Evolutionary conservation across 2,888 invertebrate species (phyloP).

Genomic region (Cenopis cana): DNA sequence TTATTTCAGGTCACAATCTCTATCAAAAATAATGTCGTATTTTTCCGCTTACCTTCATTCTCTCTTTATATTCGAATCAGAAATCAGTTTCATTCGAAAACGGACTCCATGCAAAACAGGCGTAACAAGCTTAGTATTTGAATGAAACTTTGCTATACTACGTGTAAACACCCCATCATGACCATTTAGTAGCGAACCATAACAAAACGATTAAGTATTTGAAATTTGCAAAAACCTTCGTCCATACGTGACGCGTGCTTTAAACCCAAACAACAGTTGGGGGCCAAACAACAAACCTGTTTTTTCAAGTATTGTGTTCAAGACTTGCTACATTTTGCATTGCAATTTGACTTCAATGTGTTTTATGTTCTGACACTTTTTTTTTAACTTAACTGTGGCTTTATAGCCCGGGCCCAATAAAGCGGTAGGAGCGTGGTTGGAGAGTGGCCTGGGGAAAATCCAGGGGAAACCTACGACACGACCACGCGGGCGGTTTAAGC

Average conservation of each 20-base stretch:
- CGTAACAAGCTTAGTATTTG: neutral
- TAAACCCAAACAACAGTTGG: conserved; percentile 4
- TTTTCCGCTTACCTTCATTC: conserved; percentile 4
- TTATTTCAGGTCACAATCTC: no score
- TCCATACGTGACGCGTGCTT: conserved; percentile 20
- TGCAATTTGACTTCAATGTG: neutral
- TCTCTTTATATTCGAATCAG: conserved; percentile 26
- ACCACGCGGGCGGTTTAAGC: no score
- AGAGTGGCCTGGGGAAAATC: no score
- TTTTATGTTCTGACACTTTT: no score
- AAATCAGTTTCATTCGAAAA: no score
- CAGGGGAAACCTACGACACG: no score
- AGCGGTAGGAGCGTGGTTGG: no score
- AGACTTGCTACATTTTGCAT: neutral
- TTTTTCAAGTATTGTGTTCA: neutral
- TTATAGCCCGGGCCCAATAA: no score
- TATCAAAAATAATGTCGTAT: neutral
- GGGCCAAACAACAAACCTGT: conserved; percentile 14
- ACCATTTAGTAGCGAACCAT: conserved; percentile 4
- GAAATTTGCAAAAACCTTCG: conserved; percentile 34
- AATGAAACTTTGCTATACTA: neutral
- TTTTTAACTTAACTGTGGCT: no score
- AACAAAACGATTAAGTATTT: conserved; percentile 27
- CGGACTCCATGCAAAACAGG: neutral
- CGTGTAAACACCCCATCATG: neutral